phyloP scores from a whole-genome alignment of 2,888 invertebrate genomes.

The Lithophane ornitopus region DNA sequence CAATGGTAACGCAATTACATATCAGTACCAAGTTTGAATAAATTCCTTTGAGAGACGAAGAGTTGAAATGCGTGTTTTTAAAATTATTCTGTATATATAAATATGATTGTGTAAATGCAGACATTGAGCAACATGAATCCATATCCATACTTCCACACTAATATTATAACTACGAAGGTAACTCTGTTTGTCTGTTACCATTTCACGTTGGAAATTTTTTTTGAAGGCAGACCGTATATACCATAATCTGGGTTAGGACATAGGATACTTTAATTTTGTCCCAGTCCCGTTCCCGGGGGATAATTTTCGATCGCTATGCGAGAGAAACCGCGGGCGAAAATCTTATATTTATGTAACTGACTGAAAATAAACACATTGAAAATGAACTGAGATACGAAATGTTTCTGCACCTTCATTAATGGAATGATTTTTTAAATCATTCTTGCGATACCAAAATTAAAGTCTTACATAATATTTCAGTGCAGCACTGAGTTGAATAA shows the following conservation, averaged over 20 bases:
- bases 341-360: not conserved
- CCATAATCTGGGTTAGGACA: not conserved
- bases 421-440: not conserved
- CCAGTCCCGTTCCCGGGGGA: too few species aligned
- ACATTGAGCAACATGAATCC: not conserved
- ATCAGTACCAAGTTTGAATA: conserved; percentile 12
- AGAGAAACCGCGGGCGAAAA: not conserved
- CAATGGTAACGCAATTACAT: conserved; percentile 52
- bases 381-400: not conserved
- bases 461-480: conserved; percentile 24
- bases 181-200: not conserved
- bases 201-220: not conserved
- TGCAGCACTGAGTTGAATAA: not conserved
- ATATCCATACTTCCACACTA: too few species aligned
- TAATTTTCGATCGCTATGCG: not conserved
- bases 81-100: not conserved
- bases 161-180: not conserved
- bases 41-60: conserved; percentile 13
- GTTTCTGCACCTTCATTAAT: not conserved
- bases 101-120: not conserved
- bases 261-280: not conserved
- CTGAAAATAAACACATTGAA: not conserved
- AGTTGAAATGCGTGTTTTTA: not conserved
- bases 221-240: not conserved
- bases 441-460: not conserved